A percentile compares a stretch with the other conserved stretches of the same genome.
Evolutionary conservation across 2,888 invertebrate species (phyloP).

Genomic region (Trichogramma evanescens): DNA sequence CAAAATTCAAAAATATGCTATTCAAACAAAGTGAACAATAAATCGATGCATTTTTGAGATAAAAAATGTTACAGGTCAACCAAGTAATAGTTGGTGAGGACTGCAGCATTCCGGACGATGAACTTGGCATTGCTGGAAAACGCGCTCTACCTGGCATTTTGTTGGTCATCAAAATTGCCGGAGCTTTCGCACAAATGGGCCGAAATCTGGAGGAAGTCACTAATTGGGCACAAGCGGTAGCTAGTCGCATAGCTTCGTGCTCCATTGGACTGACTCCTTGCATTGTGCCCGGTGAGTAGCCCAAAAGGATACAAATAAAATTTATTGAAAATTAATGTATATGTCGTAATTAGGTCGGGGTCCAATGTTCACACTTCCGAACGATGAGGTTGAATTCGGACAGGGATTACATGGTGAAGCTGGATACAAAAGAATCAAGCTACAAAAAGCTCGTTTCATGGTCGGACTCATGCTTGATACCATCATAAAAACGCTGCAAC

Average conservation of each 20-base stretch:
- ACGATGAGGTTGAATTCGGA: conserved; percentile 63
- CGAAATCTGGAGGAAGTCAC: conserved; percentile 49
- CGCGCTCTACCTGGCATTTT: conserved; percentile 45
- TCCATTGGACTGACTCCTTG: conserved; percentile 64
- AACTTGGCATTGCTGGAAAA: conserved; percentile 47
- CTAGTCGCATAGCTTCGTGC: conserved; percentile 59
- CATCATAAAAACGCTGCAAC: conserved; percentile 29
- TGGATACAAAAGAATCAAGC: conserved; percentile 50
- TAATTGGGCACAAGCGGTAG: conserved; percentile 42
- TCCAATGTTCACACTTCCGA: conserved; percentile 57
- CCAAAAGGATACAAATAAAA: background rate
- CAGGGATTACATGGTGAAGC: conserved; percentile 55
- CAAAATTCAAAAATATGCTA: conserved; percentile 10
- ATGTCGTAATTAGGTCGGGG: conserved; percentile 30
- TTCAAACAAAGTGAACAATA: background rate
- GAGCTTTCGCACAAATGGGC: conserved; percentile 47
- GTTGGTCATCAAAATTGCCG: conserved; percentile 40
- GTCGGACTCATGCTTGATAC: conserved; percentile 50
- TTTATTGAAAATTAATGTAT: background rate
- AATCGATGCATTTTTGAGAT: background rate
- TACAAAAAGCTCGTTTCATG: conserved; percentile 46
- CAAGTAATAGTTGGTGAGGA: conserved; percentile 43
- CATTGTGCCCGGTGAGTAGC: conserved; percentile 55
- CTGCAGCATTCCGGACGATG: conserved; percentile 39
- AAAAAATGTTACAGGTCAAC: conserved; percentile 26